Evolutionary conservation across 2,888 invertebrate genomes (phyloP), one percentile per base, ranked within the genome.

Genomic region (Macrophya annulata): DNA sequence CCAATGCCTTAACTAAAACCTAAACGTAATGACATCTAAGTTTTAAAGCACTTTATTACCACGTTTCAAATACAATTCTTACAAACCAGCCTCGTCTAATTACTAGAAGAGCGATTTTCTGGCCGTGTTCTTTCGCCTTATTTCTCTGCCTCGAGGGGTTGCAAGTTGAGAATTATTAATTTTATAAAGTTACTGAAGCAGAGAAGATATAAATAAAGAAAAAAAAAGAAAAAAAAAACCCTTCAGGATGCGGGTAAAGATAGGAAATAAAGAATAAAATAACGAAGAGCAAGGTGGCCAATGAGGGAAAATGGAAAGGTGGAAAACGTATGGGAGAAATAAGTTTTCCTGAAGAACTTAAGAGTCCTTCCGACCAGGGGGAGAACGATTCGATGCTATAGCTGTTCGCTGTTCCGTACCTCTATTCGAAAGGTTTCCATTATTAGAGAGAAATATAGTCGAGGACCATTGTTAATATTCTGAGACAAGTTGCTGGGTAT

Each of bases 271-370:
- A n/a, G 25, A 55, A 51, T 6, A 55, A 31, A 51, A 77, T 43
- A 45, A 43, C 74, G 74, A 45, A 74, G 74, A 25, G 31, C 81
- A n/a, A 40, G 59, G 81, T 43, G 62, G 21, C 10, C 17, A 31
- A 62, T 59, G 43, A 43, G 40, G 77, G 3, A 31, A 77, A 59
- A 62, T 59, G 62, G 40, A 31, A 77, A 55, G 81, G 62, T 45
- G 43, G 55, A 81, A 81, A 81, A 81, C n/a, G 59, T 81, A 62
- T 21, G 62, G 21, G 62, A 62, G 62, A 81, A 81, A 81, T 81
- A 81, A 81, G 81, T 81, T 81, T 81, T 62, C 62, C 81, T 81
- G 9, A 3, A 59, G 81, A 43, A 81, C 59, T 62, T 81, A 62
- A 81, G 81, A 81, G 81, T 59, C 81, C 81, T 62, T 81, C 2